Evolutionary conservation across 2,113 vertebrate species (phyloP).

Genomic region (Piaya cayana): DNA sequence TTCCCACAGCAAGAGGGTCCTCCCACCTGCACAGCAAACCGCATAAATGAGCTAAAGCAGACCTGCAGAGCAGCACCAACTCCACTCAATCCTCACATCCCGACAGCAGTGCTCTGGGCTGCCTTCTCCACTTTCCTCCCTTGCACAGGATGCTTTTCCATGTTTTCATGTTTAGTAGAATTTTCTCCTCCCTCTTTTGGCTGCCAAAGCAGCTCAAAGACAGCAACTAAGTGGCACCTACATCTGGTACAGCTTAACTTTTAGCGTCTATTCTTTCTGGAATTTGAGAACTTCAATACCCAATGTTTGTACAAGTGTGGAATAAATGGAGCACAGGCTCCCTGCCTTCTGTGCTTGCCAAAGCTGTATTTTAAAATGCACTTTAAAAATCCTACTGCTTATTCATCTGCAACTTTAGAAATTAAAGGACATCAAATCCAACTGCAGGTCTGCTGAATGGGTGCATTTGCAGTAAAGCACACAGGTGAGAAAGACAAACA

Average conservation of each 20-base stretch:
- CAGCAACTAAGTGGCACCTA: constrained; percentile 45
- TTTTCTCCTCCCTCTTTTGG: not conserved
- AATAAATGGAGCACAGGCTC: constrained; percentile 13
- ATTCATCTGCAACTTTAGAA: constrained; percentile 6
- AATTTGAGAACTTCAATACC: constrained; percentile 61
- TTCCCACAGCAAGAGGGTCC: not conserved
- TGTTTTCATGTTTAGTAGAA: constrained; percentile 4
- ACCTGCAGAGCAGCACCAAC: not conserved
- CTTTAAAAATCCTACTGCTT: constrained; percentile 5
- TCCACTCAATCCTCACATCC: not conserved
- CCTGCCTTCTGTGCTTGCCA: not conserved
- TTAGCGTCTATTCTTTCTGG: constrained; percentile 40
- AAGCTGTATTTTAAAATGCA: constrained; percentile 20
- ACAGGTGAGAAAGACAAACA: not conserved
- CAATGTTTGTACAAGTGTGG: constrained; percentile 60
- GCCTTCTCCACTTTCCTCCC: not conserved
- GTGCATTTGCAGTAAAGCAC: not conserved
- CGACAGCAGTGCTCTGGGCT: not conserved
- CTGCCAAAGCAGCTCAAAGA: constrained; percentile 38
- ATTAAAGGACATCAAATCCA: not conserved
- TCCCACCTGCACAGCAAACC: not conserved
- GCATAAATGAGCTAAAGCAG: not conserved
- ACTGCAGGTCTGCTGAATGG: not conserved
- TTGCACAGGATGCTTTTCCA: not conserved
- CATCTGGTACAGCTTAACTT: constrained; percentile 63